Base-by-base conservation (phyloP, 2,113 vertebrate genomes). In the Eptesicus fuscus region DNA sequence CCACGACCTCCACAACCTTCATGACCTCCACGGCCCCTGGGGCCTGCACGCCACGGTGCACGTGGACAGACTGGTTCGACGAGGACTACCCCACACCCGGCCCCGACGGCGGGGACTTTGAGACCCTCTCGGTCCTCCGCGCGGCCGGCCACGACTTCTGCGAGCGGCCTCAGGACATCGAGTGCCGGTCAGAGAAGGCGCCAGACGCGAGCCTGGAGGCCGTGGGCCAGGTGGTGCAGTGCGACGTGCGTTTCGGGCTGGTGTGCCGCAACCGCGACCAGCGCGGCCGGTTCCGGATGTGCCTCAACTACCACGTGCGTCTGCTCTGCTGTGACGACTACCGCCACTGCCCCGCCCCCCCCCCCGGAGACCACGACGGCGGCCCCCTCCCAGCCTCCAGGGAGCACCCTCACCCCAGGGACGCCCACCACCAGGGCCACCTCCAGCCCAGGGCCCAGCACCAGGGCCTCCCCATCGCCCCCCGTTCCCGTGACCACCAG, bases 11-110 rank as follows among this genome's bases (percentile, higher is more conserved):
- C n/a, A n/a, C n/a, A n/a, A n/a, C n/a, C 37, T 37, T 37, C 0
- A 0, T 0, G 0, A 20, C 14, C 2, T 40, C 82, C 1, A 49
- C 37, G 4, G 3, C 83, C 14, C 5, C 82, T 18, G 13, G 25
- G 20, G 44, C 23, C 42, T 95, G 97, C 73, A 95, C 93, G 74
- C 95, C 73, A 1, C 88, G 14, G 30, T 98, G 98, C 89, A 3
- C 70, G 37, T 98, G 98, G 98, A 98, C 98, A 7, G 82, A 84
- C n/a, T 98, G 98, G 98, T 96, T 96, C 32, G 98, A 98, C n/a
- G 95, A 88, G 51, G 97, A 92, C 83, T 97, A 96, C 67, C 98
- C 98, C 1, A 95, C 77, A 2, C 96, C 97, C 47, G 85, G 56
- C 28, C 47, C 61, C 37, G 95, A 96, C 51, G 97, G 96, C 7